phyloP scores from a whole-genome alignment of 30 jellyfish, hydroid and myxozoan genomes.

The Pelagia noctiluca region DNA sequence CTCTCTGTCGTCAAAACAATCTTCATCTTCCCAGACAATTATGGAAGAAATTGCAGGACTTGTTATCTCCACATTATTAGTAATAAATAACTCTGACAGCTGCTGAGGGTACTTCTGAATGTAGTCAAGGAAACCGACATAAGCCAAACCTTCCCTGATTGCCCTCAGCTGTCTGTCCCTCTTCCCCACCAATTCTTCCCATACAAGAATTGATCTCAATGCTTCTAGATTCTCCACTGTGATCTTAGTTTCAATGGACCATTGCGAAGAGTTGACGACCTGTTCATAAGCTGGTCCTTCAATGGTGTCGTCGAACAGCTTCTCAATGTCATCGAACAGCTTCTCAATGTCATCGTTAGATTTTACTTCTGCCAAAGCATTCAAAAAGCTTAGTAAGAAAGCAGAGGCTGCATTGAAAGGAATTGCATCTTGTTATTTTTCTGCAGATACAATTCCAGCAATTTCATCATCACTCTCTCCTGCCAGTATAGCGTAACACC shows the following conservation, averaged over 20 bases:
- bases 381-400: slow-evolving; percentile 1
- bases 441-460: slow-evolving; percentile 3
- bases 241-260: slow-evolving; percentile 17
- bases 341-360: slow-evolving; percentile 31
- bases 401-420: slow-evolving; percentile 64
- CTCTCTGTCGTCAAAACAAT: slow-evolving; percentile 5
- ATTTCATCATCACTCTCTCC: slow-evolving; percentile 30
- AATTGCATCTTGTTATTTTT: slow-evolving; percentile 1
- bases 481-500: slow-evolving; percentile 29
- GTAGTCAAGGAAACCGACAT: slow-evolving; percentile 10
- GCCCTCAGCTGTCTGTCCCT: slow-evolving; percentile 60
- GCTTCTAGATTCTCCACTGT: slow-evolving; percentile 26
- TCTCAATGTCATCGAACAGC: slow-evolving; percentile 46
- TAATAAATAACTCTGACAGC: slow-evolving; percentile 27
- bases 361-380: slow-evolving; percentile 4
- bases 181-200: slow-evolving; percentile 52
- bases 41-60: slow-evolving; percentile 24
- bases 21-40: slow-evolving; percentile 45
- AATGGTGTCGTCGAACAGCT: slow-evolving; percentile 16
- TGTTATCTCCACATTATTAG: slow-evolving; percentile 32
- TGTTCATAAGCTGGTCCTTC: slow-evolving; percentile 76
- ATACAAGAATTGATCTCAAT: slow-evolving; percentile 15
- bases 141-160: slow-evolving; percentile 37
- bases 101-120: slow-evolving; percentile 22
- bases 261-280: slow-evolving; percentile 41